A percentile compares a stretch with the other conserved stretches of the same genome.
Evolutionary conservation across 2,797 vertebrate genomes (phyloP).

Genomic region (Chromis chromis): DNA sequence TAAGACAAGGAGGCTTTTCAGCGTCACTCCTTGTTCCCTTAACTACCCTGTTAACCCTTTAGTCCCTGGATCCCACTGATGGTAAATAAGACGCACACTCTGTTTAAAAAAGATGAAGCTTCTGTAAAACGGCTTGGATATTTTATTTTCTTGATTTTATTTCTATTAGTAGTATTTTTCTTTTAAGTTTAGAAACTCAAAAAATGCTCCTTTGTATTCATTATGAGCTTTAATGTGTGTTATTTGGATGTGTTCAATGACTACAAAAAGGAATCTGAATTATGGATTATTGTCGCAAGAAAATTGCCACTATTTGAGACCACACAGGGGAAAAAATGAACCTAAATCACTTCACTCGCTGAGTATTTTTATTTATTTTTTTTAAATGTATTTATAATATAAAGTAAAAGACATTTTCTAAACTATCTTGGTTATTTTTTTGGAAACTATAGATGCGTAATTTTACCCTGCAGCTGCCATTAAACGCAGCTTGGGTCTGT

Average conservation of each 20-base stretch:
- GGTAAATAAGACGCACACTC: background rate
- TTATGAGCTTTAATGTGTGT: background rate
- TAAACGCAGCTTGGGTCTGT: background rate
- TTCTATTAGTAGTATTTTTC: background rate
- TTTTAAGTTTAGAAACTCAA: background rate
- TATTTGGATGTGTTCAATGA: constrained; percentile 1
- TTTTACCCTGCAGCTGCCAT: background rate
- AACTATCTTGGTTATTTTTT: background rate
- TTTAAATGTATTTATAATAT: background rate
- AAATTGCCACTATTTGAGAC: background rate
- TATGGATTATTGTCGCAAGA: background rate
- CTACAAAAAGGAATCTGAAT: constrained; percentile 1
- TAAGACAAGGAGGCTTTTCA: constrained; percentile 21
- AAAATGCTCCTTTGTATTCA: background rate
- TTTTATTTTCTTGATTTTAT: background rate
- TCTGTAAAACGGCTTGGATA: background rate
- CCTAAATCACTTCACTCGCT: background rate
- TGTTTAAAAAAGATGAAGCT: background rate
- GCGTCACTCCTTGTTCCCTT: background rate
- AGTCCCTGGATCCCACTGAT: background rate
- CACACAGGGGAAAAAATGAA: background rate
- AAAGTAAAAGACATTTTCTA: background rate
- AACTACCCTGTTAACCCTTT: constrained; percentile 18
- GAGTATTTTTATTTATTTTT: background rate
- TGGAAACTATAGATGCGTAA: background rate